Conservation (phyloP, 2,888 invertebrate species). For the Tanypteryx hageni region DNA sequence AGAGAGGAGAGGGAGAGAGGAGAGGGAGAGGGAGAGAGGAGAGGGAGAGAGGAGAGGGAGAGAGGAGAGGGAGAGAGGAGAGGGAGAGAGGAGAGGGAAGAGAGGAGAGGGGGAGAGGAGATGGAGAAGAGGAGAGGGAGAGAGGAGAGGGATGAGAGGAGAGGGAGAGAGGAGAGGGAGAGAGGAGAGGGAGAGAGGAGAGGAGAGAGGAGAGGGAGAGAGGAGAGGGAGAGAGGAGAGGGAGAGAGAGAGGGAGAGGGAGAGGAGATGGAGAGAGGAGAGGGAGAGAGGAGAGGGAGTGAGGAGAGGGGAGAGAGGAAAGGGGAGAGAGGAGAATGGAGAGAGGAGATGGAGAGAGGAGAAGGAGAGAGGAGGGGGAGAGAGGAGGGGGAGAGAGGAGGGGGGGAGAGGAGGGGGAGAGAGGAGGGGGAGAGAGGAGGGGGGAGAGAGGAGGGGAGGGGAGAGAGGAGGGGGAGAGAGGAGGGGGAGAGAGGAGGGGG, state of each 20-base stretch:
- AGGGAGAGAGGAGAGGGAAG: not conserved
- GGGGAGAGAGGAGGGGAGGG: not conserved
- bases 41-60: too few relatives aligned
- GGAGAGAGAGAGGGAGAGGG: too few relatives aligned
- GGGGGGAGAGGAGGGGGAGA: not conserved
- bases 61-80: not conserved
- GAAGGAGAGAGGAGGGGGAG: not conserved
- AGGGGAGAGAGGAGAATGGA: not conserved
- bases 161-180: not conserved
- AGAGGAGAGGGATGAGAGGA: not conserved
- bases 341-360: too few relatives aligned
- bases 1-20: not conserved
- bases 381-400: not conserved
- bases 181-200: not conserved
- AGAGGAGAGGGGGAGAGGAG: conserved; percentile 12
- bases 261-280: too few relatives aligned
- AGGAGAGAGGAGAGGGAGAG: too few relatives aligned
- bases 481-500: not conserved
- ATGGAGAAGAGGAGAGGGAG: not conserved
- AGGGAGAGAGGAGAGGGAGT: not conserved
- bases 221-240: conserved; percentile 11
- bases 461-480: not conserved
- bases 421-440: not conserved
- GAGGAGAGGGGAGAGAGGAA: not conserved
- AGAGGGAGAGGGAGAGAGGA: too few relatives aligned